Evolutionary conservation across 2,113 vertebrate species (phyloP).

Genomic region (Tupaia chinensis): DNA sequence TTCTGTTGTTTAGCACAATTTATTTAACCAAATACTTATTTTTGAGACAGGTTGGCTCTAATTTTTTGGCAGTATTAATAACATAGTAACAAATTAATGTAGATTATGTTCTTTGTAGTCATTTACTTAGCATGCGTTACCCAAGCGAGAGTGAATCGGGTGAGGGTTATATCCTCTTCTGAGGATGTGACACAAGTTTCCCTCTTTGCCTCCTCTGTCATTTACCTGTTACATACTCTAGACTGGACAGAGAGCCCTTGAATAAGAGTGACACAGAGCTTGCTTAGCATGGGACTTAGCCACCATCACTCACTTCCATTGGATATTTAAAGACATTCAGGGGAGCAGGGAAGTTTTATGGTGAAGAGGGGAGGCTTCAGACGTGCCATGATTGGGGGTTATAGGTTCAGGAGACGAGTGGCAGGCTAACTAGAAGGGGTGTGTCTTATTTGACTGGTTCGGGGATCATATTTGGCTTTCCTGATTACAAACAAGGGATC

Average conservation of each 20-base stretch:
- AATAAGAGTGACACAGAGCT: background rate
- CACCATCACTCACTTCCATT: background rate
- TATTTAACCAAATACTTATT: background rate
- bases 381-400: rapidly evolving
- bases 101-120: background rate
- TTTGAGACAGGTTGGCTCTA: background rate
- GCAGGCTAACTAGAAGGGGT: background rate
- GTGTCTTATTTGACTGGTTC: background rate
- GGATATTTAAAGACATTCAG: background rate
- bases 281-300: background rate
- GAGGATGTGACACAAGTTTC: background rate
- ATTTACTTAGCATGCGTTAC: background rate
- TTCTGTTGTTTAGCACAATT: background rate
- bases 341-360: background rate
- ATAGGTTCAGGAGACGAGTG: too few relatives aligned
- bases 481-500: background rate
- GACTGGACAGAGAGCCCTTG: background rate
- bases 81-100: background rate
- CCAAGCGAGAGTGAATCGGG: background rate
- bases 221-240: background rate
- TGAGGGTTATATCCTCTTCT: background rate
- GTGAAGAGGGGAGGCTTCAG: background rate
- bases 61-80: background rate
- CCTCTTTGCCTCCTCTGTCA: background rate
- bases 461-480: background rate